Conservation (phyloP, 2,113 vertebrate species). For the Bufo bufo region DNA sequence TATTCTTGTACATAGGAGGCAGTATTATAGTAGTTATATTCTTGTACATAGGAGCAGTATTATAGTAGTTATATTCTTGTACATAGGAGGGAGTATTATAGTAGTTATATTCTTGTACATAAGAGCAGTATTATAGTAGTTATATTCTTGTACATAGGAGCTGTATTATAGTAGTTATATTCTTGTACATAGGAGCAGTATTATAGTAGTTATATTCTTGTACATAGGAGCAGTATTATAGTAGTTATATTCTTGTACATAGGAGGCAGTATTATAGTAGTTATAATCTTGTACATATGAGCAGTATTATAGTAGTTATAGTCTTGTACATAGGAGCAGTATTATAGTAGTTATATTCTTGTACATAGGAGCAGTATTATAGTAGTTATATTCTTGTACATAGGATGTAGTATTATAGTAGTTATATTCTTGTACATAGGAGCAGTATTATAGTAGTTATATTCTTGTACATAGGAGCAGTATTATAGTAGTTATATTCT, state of each 20-base stretch:
- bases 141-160: conserved; percentile 9
- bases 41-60: neutral
- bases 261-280: neutral
- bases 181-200: neutral
- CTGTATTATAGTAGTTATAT: conserved; percentile 11
- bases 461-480: neutral
- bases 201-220: conserved; percentile 20
- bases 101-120: conserved; percentile 24
- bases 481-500: neutral
- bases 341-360: conserved; percentile 11
- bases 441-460: conserved; percentile 1
- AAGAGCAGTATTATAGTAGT: conserved; percentile 13
- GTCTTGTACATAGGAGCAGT: neutral
- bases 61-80: conserved; percentile 23
- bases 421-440: conserved; percentile 14
- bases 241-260: conserved; percentile 9
- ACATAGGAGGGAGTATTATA: neutral
- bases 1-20: neutral
- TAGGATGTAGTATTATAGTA: conserved; percentile 4
- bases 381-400: conserved; percentile 15
- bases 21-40: conserved; percentile 11
- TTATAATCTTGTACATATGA: neutral
- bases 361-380: neutral
- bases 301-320: conserved; percentile 1
- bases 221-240: neutral